These are phyloP conservation scores for Euschistus heros DNA, from an alignment of 1,140 invertebrate species.

Conservation along the genomic window DNA sequence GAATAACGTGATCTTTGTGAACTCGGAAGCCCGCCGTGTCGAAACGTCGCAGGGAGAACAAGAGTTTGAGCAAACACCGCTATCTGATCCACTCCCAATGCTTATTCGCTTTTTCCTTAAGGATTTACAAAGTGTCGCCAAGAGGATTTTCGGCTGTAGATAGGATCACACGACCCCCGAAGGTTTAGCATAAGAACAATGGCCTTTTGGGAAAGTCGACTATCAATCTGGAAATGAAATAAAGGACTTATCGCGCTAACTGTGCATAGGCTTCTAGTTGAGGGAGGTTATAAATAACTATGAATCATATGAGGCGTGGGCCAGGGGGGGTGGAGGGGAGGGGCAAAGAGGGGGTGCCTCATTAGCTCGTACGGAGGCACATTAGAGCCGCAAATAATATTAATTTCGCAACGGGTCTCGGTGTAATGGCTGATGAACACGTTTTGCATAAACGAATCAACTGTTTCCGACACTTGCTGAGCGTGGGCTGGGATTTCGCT, in stretches of 20 bases:
- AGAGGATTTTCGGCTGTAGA: neutral
- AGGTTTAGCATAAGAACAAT: constrained; percentile 4
- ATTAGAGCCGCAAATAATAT: no score
- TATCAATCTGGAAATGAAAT: constrained; percentile 4
- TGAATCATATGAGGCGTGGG: neutral
- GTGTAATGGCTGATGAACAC: no score
- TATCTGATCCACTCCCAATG: no score
- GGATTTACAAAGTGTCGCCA: constrained; percentile 6
- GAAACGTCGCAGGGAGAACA: no score
- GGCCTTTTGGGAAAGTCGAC: constrained; percentile 2
- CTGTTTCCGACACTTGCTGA: no score
- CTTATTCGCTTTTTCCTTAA: neutral
- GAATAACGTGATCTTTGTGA: no score
- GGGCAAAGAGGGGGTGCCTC: neutral
- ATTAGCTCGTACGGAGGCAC: neutral
- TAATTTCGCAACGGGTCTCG: no score
- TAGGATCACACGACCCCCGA: neutral
- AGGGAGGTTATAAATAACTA: no score
- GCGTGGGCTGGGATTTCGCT: no score
- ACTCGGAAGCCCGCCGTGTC: no score
- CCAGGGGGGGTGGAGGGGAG: neutral
- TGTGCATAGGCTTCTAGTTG: neutral
- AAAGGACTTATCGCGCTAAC: neutral
- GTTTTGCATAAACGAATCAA: no score
- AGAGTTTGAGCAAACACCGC: no score